phyloP scores from a whole-genome alignment of 2,797 vertebrate genomes.

The Coregonus sp. region DNA sequence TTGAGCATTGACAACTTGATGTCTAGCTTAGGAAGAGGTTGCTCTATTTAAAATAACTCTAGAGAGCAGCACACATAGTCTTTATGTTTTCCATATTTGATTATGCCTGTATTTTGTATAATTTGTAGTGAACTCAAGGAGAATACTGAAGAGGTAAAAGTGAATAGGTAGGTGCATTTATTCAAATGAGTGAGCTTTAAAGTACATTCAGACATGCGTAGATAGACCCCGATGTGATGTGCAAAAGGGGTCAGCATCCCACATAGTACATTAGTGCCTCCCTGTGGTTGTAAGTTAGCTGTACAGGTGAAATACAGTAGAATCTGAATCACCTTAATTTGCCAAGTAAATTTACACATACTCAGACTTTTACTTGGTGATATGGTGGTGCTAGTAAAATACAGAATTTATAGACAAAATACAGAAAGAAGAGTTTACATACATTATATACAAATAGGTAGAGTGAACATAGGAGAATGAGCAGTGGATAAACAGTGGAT shows the following conservation, averaged over 20 bases:
- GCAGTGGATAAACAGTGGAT: too few relatives aligned
- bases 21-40: not conserved
- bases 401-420: too few relatives aligned
- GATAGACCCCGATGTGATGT: too few relatives aligned
- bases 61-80: not conserved
- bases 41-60: not conserved
- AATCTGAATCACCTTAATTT: too few relatives aligned
- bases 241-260: not conserved
- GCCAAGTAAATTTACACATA: too few relatives aligned
- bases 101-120: not conserved
- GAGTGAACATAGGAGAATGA: too few relatives aligned
- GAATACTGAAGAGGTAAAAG: not conserved
- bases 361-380: too few relatives aligned
- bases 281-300: constrained; percentile 16
- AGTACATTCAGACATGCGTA: not conserved
- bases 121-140: not conserved
- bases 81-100: not conserved
- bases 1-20: not conserved
- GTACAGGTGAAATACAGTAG: not conserved
- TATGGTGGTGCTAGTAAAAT: too few relatives aligned
- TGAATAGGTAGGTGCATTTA: not conserved
- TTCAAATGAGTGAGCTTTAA: not conserved
- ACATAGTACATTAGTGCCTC: constrained; percentile 15
- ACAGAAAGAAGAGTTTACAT: too few relatives aligned
- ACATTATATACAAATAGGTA: too few relatives aligned